These are phyloP conservation scores for Creontiades dilutus DNA, from an alignment of 2,888 invertebrate genomes.

Conservation along the genomic window DNA sequence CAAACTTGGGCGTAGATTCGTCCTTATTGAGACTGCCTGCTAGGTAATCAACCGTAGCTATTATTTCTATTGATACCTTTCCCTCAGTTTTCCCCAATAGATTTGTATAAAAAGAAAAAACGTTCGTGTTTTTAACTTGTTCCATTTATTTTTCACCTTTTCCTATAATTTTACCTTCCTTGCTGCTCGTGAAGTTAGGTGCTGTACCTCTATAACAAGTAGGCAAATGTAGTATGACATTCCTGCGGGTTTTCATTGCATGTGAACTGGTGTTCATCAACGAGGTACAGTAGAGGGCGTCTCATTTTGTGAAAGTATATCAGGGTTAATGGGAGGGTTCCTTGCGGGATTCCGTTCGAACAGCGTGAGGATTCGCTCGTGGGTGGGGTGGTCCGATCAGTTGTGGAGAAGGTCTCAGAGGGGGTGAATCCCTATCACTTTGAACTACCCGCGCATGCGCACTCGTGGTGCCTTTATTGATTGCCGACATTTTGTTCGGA, in stretches of 20 bases:
- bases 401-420: background rate
- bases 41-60: slow-evolving; percentile 20
- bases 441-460: slow-evolving; percentile 24
- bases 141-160: background rate
- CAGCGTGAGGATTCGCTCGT: no score
- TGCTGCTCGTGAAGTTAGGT: no score
- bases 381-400: background rate
- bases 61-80: background rate
- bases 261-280: no score
- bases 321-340: no score
- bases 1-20: background rate
- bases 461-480: background rate
- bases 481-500: background rate
- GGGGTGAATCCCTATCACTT: background rate
- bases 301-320: no score
- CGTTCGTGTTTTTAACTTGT: background rate
- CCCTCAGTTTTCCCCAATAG: background rate
- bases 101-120: slow-evolving; percentile 20
- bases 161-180: background rate
- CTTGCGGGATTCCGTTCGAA: no score
- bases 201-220: no score
- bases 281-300: no score
- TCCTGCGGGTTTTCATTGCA: no score
- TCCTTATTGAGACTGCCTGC: background rate
- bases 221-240: no score